A percentile compares a stretch with the other conserved stretches of the same genome.
Conservation (phyloP, 2,113 vertebrate genomes). For the Mola mola region DNA sequence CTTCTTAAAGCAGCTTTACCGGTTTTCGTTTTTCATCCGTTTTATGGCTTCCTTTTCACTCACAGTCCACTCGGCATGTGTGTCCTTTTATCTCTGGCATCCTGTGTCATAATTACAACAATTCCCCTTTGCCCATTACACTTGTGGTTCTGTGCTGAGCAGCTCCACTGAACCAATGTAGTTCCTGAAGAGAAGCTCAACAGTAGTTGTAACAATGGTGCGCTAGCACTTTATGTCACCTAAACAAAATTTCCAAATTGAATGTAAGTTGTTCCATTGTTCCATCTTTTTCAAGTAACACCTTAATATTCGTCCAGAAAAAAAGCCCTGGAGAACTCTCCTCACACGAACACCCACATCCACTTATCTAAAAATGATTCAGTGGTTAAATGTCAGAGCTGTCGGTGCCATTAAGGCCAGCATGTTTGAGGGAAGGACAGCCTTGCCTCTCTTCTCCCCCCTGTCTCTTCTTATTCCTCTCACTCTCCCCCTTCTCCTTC, state of each 20-base stretch:
- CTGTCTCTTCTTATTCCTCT: slow-evolving; percentile 60
- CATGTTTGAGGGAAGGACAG: slow-evolving; percentile 75
- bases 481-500: slow-evolving; percentile 29
- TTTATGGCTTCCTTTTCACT: slow-evolving; percentile 18
- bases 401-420: slow-evolving; percentile 86
- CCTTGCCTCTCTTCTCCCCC: slow-evolving; percentile 43
- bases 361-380: slow-evolving; percentile 77
- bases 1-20: background rate
- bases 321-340: slow-evolving; percentile 19
- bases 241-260: no score
- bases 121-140: slow-evolving; percentile 7
- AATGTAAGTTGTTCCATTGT: background rate
- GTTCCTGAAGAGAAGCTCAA: background rate
- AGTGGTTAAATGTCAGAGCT: slow-evolving; percentile 81
- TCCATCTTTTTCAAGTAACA: no score
- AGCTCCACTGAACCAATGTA: slow-evolving; percentile 1
- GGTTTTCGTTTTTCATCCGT: no score
- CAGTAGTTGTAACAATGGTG: background rate
- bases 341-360: slow-evolving; percentile 29
- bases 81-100: slow-evolving; percentile 9
- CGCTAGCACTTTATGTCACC: no score
- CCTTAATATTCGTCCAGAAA: slow-evolving; percentile 35
- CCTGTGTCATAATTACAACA: slow-evolving; percentile 21
- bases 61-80: slow-evolving; percentile 29
- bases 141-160: background rate